A percentile compares a stretch with the other conserved stretches of the same genome.
Conservation (phyloP, 2,888 invertebrate genomes). For the Phania funesta region DNA sequence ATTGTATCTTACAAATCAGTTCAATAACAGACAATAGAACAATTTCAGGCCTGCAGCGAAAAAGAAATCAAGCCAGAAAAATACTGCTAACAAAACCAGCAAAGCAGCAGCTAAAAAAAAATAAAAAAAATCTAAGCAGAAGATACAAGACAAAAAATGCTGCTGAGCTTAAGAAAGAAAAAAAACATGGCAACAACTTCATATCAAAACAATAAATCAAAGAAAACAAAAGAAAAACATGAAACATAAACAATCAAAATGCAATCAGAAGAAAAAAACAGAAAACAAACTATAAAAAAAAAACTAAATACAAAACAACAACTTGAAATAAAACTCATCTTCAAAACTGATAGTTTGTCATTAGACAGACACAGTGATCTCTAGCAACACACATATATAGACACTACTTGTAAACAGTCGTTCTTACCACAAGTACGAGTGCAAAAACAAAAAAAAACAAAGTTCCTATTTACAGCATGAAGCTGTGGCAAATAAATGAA, state of each 20-base stretch:
- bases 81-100: neutral
- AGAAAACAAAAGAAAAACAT: conserved; percentile 12
- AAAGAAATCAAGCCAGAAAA: neutral
- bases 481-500: neutral
- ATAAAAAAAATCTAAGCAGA: conserved; percentile 16
- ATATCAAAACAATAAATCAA: conserved; percentile 67
- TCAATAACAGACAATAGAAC: conserved; percentile 52
- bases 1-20: conserved; percentile 38
- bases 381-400: neutral
- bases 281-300: conserved; percentile 20
- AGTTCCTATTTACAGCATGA: too few relatives aligned
- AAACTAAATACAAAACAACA: conserved; percentile 26
- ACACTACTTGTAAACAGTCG: neutral
- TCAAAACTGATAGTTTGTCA: conserved; percentile 50
- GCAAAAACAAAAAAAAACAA: too few relatives aligned
- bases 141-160: conserved; percentile 31
- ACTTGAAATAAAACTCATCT: conserved; percentile 50
- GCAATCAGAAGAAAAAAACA: conserved; percentile 17
- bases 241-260: conserved; percentile 14
- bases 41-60: conserved; percentile 53
- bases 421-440: neutral
- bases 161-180: conserved; percentile 1
- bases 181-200: conserved; percentile 33
- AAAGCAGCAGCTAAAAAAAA: neutral
- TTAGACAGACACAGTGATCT: conserved; percentile 9